phyloP scores from a whole-genome alignment of 2,113 vertebrate species.

The Podarcis raffonei region DNA sequence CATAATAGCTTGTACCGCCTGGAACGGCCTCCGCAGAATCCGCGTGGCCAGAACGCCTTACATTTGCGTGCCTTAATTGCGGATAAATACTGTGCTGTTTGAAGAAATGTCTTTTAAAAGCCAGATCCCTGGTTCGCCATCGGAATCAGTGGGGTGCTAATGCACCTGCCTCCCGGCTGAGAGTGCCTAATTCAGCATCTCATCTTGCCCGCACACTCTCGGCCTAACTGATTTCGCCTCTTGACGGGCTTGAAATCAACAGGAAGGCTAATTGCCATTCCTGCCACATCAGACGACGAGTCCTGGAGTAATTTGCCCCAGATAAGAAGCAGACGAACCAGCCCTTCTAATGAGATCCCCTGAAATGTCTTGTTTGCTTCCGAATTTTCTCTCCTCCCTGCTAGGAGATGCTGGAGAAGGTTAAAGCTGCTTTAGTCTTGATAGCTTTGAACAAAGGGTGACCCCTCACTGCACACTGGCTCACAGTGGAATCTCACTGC shows the following conservation, averaged over 20 bases:
- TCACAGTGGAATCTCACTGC: no score
- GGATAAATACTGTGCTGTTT: constrained; percentile 9
- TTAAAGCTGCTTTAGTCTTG: constrained; percentile 83
- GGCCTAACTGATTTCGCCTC: constrained; percentile 92
- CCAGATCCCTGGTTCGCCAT: constrained; percentile 66
- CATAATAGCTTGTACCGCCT: no score
- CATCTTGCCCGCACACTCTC: constrained; percentile 86
- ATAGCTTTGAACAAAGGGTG: constrained; percentile 84
- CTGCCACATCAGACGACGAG: constrained; percentile 89
- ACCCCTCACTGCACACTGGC: no score
- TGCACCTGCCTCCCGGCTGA: constrained; percentile 80
- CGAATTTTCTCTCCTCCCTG: constrained; percentile 81
- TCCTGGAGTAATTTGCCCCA: constrained; percentile 93
- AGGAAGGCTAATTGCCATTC: constrained; percentile 97
- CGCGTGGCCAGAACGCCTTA: constrained; percentile 59
- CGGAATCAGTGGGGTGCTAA: constrained; percentile 75
- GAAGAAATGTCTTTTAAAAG: constrained; percentile 71
- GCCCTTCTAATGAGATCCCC: constrained; percentile 92
- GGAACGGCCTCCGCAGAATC: constrained; percentile 33
- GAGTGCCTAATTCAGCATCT: constrained; percentile 82
- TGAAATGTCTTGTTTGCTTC: constrained; percentile 84
- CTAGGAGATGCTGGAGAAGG: constrained; percentile 80
- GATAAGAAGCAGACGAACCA: constrained; percentile 94
- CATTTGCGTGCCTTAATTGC: constrained; percentile 44
- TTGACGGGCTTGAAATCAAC: constrained; percentile 89